phyloP scores from a whole-genome alignment of 2,888 invertebrate genomes.

The Drosophila affinis region DNA sequence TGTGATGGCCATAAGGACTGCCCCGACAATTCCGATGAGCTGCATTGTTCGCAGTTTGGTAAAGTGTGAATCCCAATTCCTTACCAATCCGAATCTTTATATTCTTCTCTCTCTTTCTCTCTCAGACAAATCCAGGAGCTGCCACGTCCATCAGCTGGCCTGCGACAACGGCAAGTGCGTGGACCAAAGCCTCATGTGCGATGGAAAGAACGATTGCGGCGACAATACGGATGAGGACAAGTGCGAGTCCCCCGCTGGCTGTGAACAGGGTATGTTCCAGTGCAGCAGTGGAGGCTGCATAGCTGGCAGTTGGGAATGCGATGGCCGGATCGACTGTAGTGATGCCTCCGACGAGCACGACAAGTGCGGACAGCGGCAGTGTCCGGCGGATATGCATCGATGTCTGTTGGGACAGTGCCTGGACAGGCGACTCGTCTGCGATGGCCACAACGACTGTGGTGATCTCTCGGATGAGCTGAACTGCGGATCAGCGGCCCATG shows the following conservation, averaged over 20 bases:
- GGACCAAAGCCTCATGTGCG: slow-evolving; percentile 84
- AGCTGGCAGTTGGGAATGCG: slow-evolving; percentile 88
- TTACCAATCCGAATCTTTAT: neutral
- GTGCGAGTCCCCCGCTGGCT: slow-evolving; percentile 81
- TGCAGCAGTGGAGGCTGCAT: slow-evolving; percentile 90
- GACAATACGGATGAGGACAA: slow-evolving; percentile 86
- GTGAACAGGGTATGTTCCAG: slow-evolving; percentile 85
- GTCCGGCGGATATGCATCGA: slow-evolving; percentile 77
- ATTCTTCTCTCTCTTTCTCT: neutral
- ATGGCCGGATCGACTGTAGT: slow-evolving; percentile 89
- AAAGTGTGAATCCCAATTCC: slow-evolving; percentile 22
- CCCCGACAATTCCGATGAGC: slow-evolving; percentile 86
- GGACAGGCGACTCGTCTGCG: slow-evolving; percentile 85
- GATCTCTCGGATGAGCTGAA: slow-evolving; percentile 85
- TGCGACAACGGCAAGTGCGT: slow-evolving; percentile 85
- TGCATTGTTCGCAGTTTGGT: slow-evolving; percentile 84
- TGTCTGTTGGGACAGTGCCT: slow-evolving; percentile 86
- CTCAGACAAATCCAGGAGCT: slow-evolving; percentile 77
- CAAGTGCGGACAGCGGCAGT: slow-evolving; percentile 83
- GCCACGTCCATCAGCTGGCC: slow-evolving; percentile 84
- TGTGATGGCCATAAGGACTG: slow-evolving; percentile 86
- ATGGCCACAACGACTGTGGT: slow-evolving; percentile 86
- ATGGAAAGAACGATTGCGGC: slow-evolving; percentile 85
- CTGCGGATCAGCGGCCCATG: slow-evolving; percentile 74
- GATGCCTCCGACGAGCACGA: slow-evolving; percentile 90